Percentiles rank a stretch among this genome's conserved stretches.
Evolutionary conservation across 2,113 vertebrate genomes (phyloP).

Genomic region (Garra rufa): DNA sequence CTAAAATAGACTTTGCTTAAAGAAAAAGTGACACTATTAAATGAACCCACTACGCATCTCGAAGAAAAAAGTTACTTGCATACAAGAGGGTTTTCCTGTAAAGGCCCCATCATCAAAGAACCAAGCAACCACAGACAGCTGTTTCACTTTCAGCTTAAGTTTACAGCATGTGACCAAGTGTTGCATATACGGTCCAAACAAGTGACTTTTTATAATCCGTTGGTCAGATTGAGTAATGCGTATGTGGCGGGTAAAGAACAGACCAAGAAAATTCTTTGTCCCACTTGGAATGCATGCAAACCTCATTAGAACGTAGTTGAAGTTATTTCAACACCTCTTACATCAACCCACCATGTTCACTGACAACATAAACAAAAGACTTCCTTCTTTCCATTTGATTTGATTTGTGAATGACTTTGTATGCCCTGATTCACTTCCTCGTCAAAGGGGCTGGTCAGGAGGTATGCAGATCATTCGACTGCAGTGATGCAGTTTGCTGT

Average conservation of each 20-base stretch:
- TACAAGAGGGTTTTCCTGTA: background rate
- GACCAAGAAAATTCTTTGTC: background rate
- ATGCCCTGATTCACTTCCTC: conserved; percentile 44
- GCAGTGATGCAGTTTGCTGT: conserved; percentile 13
- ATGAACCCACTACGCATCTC: background rate
- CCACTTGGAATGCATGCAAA: background rate
- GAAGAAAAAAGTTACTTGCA: background rate
- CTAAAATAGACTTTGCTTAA: background rate
- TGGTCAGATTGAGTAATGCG: conserved; percentile 34
- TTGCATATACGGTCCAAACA: conserved; percentile 26
- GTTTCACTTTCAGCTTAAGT: conserved; percentile 45
- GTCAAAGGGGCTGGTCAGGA: conserved; percentile 19
- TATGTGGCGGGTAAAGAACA: background rate
- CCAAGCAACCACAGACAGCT: conserved; percentile 19
- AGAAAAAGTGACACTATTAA: background rate
- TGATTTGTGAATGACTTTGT: conserved; percentile 35
- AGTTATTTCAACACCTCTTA: conserved; percentile 17
- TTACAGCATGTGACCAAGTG: conserved; percentile 19
- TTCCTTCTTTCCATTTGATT: conserved; percentile 37
- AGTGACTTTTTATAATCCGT: conserved; percentile 18
- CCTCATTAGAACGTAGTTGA: background rate
- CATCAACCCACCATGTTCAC: conserved; percentile 14
- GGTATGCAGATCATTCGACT: background rate
- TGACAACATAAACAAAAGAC: conserved; percentile 35
- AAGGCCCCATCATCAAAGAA: background rate